Conservation (phyloP, 1,140 invertebrate genomes). For the Brachionus asplanchnoidis region DNA sequence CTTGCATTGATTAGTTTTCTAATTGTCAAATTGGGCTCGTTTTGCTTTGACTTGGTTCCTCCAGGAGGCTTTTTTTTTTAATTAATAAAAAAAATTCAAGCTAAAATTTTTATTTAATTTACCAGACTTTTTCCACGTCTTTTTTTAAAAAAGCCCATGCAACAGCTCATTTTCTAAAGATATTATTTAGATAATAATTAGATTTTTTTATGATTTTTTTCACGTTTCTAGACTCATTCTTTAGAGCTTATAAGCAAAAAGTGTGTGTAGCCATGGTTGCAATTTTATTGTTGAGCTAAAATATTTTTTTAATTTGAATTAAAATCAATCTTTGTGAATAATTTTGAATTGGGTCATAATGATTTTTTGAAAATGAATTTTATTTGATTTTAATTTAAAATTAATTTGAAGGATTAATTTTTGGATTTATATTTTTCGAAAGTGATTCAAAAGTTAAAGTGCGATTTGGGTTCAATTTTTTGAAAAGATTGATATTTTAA, state of each 20-base stretch:
- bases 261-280: background rate
- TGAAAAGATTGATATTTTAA: too few relatives aligned
- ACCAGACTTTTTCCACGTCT: constrained; percentile 14
- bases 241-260: background rate
- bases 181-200: constrained; percentile 23
- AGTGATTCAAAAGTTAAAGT: too few relatives aligned
- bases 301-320: background rate
- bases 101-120: background rate
- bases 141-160: constrained; percentile 30
- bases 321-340: constrained; percentile 9
- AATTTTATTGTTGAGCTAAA: background rate
- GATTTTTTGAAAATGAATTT: background rate
- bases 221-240: background rate
- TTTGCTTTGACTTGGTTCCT: background rate
- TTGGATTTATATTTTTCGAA: too few relatives aligned
- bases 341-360: background rate
- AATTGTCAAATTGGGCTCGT: background rate
- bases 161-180: constrained; percentile 15
- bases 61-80: background rate
- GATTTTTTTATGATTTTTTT: background rate
- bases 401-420: too few relatives aligned
- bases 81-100: background rate
- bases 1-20: background rate
- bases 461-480: too few relatives aligned
- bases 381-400: too few relatives aligned